Conservation (phyloP, 2,888 invertebrate genomes). For the Agrilus cyanescens region DNA sequence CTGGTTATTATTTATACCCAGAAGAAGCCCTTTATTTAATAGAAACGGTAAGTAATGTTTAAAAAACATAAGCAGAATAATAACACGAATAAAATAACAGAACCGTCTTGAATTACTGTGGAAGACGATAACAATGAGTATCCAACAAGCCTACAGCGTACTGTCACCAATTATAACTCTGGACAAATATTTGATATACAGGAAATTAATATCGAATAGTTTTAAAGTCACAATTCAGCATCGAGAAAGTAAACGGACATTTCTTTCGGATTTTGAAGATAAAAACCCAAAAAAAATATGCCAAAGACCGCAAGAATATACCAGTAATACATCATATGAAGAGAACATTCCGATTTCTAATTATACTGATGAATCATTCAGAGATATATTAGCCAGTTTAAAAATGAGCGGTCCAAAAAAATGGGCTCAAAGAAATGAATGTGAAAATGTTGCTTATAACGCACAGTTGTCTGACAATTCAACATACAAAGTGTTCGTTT, state of each 20-base stretch:
- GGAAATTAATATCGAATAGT: constrained; percentile 23
- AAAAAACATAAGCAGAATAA: constrained; percentile 3
- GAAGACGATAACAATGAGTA: constrained; percentile 45
- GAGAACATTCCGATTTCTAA: neutral
- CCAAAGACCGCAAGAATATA: neutral
- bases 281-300: neutral
- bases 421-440: constrained; percentile 4
- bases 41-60: constrained; percentile 44
- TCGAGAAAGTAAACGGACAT: neutral
- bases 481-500: constrained; percentile 15
- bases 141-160: constrained; percentile 53
- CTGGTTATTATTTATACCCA: constrained; percentile 37
- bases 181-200: constrained; percentile 24
- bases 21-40: constrained; percentile 55
- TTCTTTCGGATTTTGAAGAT: neutral
- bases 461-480: constrained; percentile 20
- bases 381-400: constrained; percentile 19
- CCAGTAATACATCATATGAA: constrained; percentile 2
- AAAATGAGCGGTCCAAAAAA: constrained; percentile 18
- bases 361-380: constrained; percentile 6
- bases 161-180: constrained; percentile 26
- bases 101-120: constrained; percentile 47
- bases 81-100: constrained; percentile 29
- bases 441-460: constrained; percentile 19
- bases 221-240: constrained; percentile 16